Evolutionary conservation across 37 sponge, comb jelly and placozoan species (phyloP).

Genomic region (Ephydatia muelleri): DNA sequence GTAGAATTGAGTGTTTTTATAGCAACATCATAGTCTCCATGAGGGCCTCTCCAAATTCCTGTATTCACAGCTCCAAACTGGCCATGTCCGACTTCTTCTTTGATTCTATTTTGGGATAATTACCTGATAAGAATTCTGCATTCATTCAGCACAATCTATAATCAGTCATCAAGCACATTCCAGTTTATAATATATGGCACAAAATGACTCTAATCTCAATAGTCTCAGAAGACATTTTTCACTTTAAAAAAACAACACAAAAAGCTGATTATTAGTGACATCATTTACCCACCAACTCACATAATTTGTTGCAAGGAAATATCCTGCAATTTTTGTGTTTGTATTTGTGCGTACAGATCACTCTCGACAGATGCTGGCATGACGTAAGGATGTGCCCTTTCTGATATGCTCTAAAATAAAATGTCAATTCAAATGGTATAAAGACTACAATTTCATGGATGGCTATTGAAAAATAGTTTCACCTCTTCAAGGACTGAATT

Average conservation of each 20-base stretch:
- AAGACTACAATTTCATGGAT: too few relatives aligned
- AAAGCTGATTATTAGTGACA: too few relatives aligned
- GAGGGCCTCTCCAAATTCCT: not conserved
- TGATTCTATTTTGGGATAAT: not conserved
- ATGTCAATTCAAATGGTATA: not conserved
- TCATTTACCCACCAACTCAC: not conserved
- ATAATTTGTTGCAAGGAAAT: not conserved
- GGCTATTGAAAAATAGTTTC: too few relatives aligned
- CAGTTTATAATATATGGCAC: too few relatives aligned
- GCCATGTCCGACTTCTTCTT: not conserved
- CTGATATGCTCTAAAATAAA: not conserved
- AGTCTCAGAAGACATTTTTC: too few relatives aligned
- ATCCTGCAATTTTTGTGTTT: not conserved
- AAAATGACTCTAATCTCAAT: too few relatives aligned
- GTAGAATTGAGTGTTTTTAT: not conserved
- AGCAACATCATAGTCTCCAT: not conserved
- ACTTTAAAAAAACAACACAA: too few relatives aligned
- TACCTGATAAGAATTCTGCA: too few relatives aligned
- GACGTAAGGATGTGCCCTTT: not conserved
- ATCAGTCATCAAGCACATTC: too few relatives aligned
- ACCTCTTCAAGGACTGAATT: not conserved
- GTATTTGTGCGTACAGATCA: not conserved
- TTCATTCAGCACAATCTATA: too few relatives aligned
- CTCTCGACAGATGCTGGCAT: not conserved
- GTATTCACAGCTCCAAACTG: not conserved